Conservation (phyloP, 2,113 vertebrate species). For the Grammatotria lemairii region DNA sequence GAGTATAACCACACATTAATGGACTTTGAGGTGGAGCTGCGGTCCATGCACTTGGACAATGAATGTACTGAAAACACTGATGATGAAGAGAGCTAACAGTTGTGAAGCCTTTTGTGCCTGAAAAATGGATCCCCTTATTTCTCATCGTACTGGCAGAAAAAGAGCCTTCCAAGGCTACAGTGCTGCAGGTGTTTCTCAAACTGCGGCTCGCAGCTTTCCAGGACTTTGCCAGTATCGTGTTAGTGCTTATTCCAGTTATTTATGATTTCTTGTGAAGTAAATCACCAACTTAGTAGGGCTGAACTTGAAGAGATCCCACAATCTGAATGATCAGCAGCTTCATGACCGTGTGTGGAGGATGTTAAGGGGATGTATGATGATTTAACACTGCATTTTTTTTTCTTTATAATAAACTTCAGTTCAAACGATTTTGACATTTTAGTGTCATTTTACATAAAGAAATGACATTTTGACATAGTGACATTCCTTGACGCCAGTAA, state of each 20-base stretch:
- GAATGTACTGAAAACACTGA: constrained; percentile 36
- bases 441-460: background rate
- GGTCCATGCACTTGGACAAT: constrained; percentile 26
- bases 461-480: background rate
- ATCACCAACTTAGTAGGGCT: background rate
- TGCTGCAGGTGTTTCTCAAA: background rate
- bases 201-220: background rate
- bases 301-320: background rate
- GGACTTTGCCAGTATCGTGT: background rate
- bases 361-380: background rate
- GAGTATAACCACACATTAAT: constrained; percentile 53
- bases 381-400: background rate
- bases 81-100: constrained; percentile 58
- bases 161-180: background rate
- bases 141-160: background rate
- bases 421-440: background rate
- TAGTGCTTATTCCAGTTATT: background rate
- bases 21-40: constrained; percentile 59
- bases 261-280: background rate
- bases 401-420: background rate
- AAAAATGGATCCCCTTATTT: background rate
- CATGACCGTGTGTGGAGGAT: background rate
- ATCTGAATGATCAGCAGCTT: background rate
- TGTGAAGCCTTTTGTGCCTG: background rate
- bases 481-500: background rate